Evolutionary conservation across 1,140 invertebrate genomes (phyloP).

Genomic region (Heterodera carotae): DNA sequence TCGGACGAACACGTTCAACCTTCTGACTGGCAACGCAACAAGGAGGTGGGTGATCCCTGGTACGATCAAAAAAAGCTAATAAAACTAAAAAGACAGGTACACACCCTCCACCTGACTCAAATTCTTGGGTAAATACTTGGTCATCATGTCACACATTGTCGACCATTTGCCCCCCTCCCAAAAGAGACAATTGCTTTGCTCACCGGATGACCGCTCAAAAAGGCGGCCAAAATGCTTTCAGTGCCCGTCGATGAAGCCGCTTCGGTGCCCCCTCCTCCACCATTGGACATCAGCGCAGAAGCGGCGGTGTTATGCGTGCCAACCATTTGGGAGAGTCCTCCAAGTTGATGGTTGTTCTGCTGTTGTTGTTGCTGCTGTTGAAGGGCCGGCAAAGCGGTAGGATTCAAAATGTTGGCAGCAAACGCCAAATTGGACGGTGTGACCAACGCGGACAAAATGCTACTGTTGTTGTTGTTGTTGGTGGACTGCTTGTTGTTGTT

Average conservation of each 20-base stretch:
- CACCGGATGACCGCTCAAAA: conserved; percentile 29
- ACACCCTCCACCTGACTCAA: too few species aligned
- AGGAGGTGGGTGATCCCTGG: too few species aligned
- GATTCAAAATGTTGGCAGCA: conserved; percentile 2
- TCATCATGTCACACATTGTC: too few species aligned
- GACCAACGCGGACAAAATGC: conserved; percentile 1
- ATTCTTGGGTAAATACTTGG: too few species aligned
- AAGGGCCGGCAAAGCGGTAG: conserved; percentile 5
- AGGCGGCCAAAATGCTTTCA: conserved; percentile 29
- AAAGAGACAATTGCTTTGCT: too few species aligned
- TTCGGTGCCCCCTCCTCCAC: too few species aligned
- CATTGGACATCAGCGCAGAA: not conserved
- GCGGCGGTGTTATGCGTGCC: not conserved
- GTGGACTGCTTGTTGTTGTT: conserved; percentile 17
- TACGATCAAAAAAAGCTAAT: too few species aligned
- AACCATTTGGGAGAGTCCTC: not conserved
- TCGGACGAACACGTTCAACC: too few species aligned
- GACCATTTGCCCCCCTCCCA: not conserved
- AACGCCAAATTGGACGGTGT: not conserved
- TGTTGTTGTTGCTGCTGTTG: conserved; percentile 11
- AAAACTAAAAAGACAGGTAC: too few species aligned
- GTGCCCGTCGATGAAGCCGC: not conserved
- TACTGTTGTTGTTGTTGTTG: conserved; percentile 21
- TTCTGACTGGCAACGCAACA: too few species aligned
- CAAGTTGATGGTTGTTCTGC: not conserved